Base-by-base conservation (phyloP, 2,113 vertebrate genomes). In the Gopherus evgoodei region DNA sequence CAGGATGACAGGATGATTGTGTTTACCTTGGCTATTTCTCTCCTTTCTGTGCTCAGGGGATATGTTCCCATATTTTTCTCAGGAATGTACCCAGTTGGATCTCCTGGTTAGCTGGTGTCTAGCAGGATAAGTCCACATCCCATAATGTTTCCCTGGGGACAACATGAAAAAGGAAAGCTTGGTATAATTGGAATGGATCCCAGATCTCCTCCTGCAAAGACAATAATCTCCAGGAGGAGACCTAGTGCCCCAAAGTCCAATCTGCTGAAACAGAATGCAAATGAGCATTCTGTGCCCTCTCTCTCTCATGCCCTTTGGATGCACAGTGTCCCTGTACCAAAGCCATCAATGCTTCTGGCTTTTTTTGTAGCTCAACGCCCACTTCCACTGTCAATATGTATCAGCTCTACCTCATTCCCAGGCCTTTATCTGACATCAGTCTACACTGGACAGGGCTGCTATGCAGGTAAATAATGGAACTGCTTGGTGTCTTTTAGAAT, bases 251-350 rank as follows among this genome's bases (percentile, higher is more conserved):
- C 9, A 25, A 25, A 11, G 1, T 0, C 1, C 4, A 22, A 35
- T 65, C 16, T n/a, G 5, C 62, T 65, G 62, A 35, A n/a, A 31
- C 56, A 21, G 54, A 59, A 31, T 80, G 44, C 11, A 82, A 10
- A 52, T 0, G 53, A 42, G 5, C 8, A 1, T 5, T n/a, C 21
- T 24, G 4, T 2, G 4, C 2, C 56, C 53, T 27, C 5, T 56
- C 2, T 10, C 56, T 0, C 0, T 53, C 19, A 50, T n/a, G 35
- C 21, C 29, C 49, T 52, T n/a, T n/a, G 79, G 2, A 81, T 78
- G 31, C 76, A n/a, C 29, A 22, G 0, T 1, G 31, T 52, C 5
- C 3, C 8, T 8, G 47, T 29, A 49, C 50, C 84, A 50, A 42
- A 47, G 56, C 21, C 88, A 81, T 29, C 11, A 1, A 2, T 0